phyloP scores from a whole-genome alignment of 2,113 vertebrate species.

The Notechis scutatus region DNA sequence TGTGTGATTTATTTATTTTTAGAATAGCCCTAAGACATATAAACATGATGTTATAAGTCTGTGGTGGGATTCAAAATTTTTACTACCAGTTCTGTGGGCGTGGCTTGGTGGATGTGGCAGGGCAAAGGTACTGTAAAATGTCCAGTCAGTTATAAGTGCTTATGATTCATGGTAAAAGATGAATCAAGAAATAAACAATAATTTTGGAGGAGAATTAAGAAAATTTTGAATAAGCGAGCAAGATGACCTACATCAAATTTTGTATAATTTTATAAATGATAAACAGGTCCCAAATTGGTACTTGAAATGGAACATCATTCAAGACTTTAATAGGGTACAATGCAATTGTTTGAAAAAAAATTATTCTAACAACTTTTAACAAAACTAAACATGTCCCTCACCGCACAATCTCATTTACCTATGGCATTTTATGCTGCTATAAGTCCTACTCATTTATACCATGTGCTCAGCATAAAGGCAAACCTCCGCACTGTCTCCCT shows the following conservation, averaged over 20 bases:
- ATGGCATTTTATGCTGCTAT: not conserved
- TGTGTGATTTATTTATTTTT: no score
- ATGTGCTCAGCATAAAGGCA: not conserved
- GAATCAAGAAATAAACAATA: not conserved
- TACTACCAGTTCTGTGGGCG: no score
- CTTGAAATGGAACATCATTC: not conserved
- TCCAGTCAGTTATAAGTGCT: not conserved
- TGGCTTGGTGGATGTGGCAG: no score
- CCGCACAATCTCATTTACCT: not conserved
- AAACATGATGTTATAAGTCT: no score
- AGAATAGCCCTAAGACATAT: no score
- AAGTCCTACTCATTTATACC: not conserved
- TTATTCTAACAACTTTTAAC: not conserved
- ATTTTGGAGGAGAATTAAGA: not conserved
- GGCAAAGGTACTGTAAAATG: no score
- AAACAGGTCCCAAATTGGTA: not conserved
- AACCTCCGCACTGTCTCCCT: not conserved
- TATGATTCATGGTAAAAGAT: not conserved
- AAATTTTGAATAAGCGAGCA: not conserved
- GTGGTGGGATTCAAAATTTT: no score
- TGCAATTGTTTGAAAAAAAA: not conserved
- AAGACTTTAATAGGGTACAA: not conserved
- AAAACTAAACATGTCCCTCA: not conserved
- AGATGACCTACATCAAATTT: not conserved
- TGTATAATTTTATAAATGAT: not conserved